phyloP scores from a whole-genome alignment of 2,888 invertebrate genomes.

The Endotricha flammealis region DNA sequence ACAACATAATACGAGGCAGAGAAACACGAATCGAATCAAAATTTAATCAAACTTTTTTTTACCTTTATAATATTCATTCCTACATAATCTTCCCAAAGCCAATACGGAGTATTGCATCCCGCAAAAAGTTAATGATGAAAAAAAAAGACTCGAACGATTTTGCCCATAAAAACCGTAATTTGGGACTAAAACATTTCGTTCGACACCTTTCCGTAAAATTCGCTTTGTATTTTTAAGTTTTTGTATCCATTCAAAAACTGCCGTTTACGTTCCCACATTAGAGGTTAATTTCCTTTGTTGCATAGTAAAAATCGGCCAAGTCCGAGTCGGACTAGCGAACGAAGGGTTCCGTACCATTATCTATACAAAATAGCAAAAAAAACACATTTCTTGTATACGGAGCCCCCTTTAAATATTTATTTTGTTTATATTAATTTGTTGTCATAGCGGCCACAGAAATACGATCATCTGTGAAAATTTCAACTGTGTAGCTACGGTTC shows the following conservation, averaged over 20 bases:
- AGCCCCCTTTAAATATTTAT: too few relatives aligned
- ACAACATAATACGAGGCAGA: too few relatives aligned
- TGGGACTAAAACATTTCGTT: slow-evolving; percentile 18
- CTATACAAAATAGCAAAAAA: too few relatives aligned
- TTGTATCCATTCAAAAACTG: neutral
- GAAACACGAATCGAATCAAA: too few relatives aligned
- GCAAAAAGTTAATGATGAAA: slow-evolving; percentile 12
- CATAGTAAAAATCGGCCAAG: neutral
- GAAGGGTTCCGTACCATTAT: too few relatives aligned
- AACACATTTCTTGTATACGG: too few relatives aligned
- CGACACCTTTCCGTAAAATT: slow-evolving; percentile 16
- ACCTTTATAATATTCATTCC: slow-evolving; percentile 1
- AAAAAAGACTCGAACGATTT: slow-evolving; percentile 12
- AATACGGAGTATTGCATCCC: slow-evolving; percentile 4
- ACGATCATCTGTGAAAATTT: too few relatives aligned
- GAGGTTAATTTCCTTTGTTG: slow-evolving; percentile 3
- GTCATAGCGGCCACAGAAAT: too few relatives aligned
- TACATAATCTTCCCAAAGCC: slow-evolving; percentile 1
- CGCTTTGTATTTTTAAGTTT: slow-evolving; percentile 13
- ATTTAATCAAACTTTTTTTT: neutral
- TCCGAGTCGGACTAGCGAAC: too few relatives aligned
- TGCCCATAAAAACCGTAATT: slow-evolving; percentile 18
- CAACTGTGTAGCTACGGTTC: too few relatives aligned
- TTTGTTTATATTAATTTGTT: too few relatives aligned
- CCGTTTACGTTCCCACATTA: neutral